Conservation (phyloP, 2,113 vertebrate genomes). For the Clarias gariepinus region DNA sequence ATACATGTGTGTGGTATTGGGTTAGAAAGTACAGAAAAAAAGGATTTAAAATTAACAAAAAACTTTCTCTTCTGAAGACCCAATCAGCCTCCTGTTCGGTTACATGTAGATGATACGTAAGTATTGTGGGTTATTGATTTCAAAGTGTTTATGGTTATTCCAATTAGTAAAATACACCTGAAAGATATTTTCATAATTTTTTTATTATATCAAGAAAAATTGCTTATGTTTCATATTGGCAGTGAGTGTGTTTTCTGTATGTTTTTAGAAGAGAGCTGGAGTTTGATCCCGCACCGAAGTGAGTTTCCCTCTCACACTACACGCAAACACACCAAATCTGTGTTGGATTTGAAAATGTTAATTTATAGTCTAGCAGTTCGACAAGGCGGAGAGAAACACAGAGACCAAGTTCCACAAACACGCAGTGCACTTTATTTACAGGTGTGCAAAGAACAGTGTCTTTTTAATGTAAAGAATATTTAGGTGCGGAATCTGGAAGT, state of each 20-base stretch:
- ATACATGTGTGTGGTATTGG: background rate
- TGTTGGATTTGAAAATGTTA: background rate
- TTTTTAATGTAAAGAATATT: no score
- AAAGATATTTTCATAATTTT: background rate
- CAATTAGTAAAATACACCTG: background rate
- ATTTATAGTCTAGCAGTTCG: no score
- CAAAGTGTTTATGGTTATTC: background rate
- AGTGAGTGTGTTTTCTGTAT: conserved; percentile 19
- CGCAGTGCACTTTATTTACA: no score
- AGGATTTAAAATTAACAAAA: background rate
- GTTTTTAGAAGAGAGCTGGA: conserved; percentile 20
- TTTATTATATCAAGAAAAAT: background rate
- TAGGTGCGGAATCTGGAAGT: no score
- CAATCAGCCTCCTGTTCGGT: no score
- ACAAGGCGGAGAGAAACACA: no score
- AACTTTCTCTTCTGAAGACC: no score
- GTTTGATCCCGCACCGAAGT: conserved; percentile 21
- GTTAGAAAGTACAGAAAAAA: background rate
- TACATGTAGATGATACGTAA: background rate
- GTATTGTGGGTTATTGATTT: no score
- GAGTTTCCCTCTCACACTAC: background rate
- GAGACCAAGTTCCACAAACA: no score
- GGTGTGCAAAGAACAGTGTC: no score
- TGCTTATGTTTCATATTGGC: background rate
- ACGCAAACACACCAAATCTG: background rate